Evolutionary conservation across 2,888 invertebrate genomes (phyloP), one percentile per base, ranked within the genome.

Genomic region (Apamea monoglypha): DNA sequence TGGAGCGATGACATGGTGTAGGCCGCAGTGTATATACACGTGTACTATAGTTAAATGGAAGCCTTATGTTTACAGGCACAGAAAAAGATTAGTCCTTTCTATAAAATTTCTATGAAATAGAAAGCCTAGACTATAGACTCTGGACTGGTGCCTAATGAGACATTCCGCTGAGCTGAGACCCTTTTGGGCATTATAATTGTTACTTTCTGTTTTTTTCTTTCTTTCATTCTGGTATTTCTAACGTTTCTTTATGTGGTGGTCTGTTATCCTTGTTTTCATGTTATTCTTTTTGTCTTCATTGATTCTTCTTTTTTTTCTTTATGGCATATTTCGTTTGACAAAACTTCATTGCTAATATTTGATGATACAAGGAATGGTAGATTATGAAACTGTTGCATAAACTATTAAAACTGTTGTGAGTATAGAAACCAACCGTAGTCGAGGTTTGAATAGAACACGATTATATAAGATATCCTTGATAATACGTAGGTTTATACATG

Each of bases 251-350:
- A 56, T 64, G 40, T 66, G 14, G 2, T 10, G 21, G 10, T 50
- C 40, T 73, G n/a, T 25, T 40, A 68, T 63, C 40, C 47, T 56
- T 71, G 29, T 67, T 70, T n/a, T 64, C 40, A 67, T 50, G 25
- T 69, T n/a, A 25, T 50, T 53, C 1, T 50, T 67, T 67, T 53
- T 68, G 21, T 77, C n/a, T 59, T 5, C 40, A 67, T 36, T 40
- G 10, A 66, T 74, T 21, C 25, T 44, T 56, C 0, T 73, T 2
- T 63, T 44, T 16, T 29, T 1, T 25, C 8, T 25, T 16, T 25
- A 40, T 8, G 25, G 67, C 67, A 67, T n/a, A 67, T n/a, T 67
- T 40, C 40, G n/a, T 67, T 67, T n/a, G 12, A 40, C 2, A 40
- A 67, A 67, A 40, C 67, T 12, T 67, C 18, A n/a, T 2, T 18